Evolutionary conservation across 2,797 vertebrate species (phyloP), one percentile per base, ranked within the genome.

Genomic region (Diplodus sargus): DNA sequence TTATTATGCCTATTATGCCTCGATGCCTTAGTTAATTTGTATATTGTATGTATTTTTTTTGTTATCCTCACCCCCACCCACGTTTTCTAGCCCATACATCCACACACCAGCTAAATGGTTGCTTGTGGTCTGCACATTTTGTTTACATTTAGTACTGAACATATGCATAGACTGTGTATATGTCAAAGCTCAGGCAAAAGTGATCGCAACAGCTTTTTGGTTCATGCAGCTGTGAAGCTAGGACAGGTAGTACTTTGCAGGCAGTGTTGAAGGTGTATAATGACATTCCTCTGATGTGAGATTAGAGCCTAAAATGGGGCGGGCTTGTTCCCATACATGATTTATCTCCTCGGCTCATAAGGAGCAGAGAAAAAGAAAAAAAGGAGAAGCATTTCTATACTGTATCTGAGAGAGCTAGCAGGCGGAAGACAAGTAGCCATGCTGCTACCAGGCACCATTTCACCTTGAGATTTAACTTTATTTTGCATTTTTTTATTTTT

Each of bases 81-180:
- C 79, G 70, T 85, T 71, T 75, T 78, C 77, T 65, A 83, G 63
- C 82, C 76, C 77, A 84, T 73, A 81, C 87, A 81, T 65, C 81
- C 89, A 89, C 91, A 79, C 87, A 64, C 90, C 89, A 92, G 87
- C 85, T 93, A 93, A 90, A 91, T 89, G 92, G 91, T 91, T 47
- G 80, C 67, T 81, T 91, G 93, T 93, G 93, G 91, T 88, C 81
- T 91, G 84, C 89, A 90, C 87, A 90, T 91, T 89, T 87, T 93
- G 93, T 95, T 95, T 94, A 93, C 92, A 94, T 90, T 73, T 81
- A 92, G 82, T 91, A 87, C 85, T 85, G 89, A 80, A 78, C 76
- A 89, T 85, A 67, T 79, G 57, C 78, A 67, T 67, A 85, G 75
- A 89, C 70, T 88, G 75, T 88, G 83, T 92, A 88, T 89, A 80